Percentiles rank a stretch among this genome's conserved stretches.
Conservation (phyloP, 1,140 invertebrate species). For the Oncopodura yosiiana region DNA sequence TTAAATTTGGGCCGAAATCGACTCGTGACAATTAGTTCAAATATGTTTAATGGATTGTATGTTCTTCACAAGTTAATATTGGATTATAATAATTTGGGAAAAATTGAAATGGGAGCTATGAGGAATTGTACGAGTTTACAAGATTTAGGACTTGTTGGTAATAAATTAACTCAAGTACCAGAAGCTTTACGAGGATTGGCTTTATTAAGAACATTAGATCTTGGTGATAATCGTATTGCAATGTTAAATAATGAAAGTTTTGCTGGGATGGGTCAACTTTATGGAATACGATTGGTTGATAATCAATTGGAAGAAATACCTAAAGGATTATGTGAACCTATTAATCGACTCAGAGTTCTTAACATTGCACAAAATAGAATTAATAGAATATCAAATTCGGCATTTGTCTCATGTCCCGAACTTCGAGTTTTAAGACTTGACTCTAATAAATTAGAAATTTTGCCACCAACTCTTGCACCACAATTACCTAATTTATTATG, state of each 20-base stretch:
- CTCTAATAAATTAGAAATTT: conserved; percentile 71
- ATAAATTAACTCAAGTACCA: conserved; percentile 67
- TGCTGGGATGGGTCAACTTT: conserved; percentile 49
- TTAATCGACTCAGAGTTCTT: conserved; percentile 68
- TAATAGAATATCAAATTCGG: conserved; percentile 66
- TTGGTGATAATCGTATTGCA: conserved; percentile 75
- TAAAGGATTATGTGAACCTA: conserved; percentile 71
- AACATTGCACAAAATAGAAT: conserved; percentile 81
- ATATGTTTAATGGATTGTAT: conserved; percentile 59
- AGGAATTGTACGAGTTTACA: conserved; percentile 67
- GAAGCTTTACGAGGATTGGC: conserved; percentile 61
- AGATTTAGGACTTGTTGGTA: conserved; percentile 76
- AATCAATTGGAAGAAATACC: conserved; percentile 76
- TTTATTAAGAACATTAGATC: conserved; percentile 69
- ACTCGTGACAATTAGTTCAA: conserved; percentile 54
- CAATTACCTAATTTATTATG: conserved; percentile 66
- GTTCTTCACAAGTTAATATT: conserved; percentile 61
- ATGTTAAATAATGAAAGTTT: conserved; percentile 70
- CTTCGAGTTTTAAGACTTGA: conserved; percentile 75
- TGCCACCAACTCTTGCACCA: conserved; percentile 63
- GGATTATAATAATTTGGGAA: conserved; percentile 60
- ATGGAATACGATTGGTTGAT: conserved; percentile 66
- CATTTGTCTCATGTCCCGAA: conserved; percentile 60
- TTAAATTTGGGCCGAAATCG: conserved; percentile 36
- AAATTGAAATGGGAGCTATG: conserved; percentile 61